A percentile compares a stretch with the other conserved stretches of the same genome.
phyloP scores from a whole-genome alignment of 1,140 invertebrate species.

The Rhizoglyphus robini region DNA sequence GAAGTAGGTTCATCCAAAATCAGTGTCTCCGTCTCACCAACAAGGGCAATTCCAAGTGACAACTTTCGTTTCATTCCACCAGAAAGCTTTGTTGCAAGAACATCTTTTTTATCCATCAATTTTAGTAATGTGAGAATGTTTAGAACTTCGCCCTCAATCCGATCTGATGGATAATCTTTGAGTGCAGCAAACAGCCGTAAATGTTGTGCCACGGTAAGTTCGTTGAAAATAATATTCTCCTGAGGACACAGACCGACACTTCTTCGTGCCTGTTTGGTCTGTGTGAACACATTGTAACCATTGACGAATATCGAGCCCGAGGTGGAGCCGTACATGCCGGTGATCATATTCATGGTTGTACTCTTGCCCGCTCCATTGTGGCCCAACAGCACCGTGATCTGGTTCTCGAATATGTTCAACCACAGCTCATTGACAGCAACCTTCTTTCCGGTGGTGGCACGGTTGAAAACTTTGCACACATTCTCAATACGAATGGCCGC shows the following conservation, averaged over 20 bases:
- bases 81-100: constrained; percentile 27
- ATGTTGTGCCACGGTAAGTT: constrained; percentile 15
- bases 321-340: constrained; percentile 46
- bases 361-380: constrained; percentile 53
- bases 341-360: constrained; percentile 61
- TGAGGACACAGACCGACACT: constrained; percentile 23
- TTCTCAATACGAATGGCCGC: constrained; percentile 42
- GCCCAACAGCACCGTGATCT: constrained; percentile 48
- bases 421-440: constrained; percentile 42
- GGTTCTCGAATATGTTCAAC: constrained; percentile 45
- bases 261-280: constrained; percentile 30
- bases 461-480: constrained; percentile 37
- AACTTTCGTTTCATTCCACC: constrained; percentile 45
- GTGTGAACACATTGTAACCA: constrained; percentile 47
- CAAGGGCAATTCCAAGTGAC: constrained; percentile 41
- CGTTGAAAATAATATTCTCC: constrained; percentile 25
- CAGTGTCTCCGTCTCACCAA: constrained; percentile 47
- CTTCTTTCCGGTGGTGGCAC: too few relatives aligned
- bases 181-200: constrained; percentile 11
- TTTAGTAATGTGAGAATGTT: constrained; percentile 8
- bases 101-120: constrained; percentile 18
- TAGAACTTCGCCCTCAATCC: neutral
- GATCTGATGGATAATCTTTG: neutral
- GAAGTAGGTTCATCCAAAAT: constrained; percentile 83
- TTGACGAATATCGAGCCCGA: constrained; percentile 52